Evolutionary conservation across 2,888 invertebrate species (phyloP), one percentile per base, ranked within the genome.

Genomic region (Campoplex nolae): DNA sequence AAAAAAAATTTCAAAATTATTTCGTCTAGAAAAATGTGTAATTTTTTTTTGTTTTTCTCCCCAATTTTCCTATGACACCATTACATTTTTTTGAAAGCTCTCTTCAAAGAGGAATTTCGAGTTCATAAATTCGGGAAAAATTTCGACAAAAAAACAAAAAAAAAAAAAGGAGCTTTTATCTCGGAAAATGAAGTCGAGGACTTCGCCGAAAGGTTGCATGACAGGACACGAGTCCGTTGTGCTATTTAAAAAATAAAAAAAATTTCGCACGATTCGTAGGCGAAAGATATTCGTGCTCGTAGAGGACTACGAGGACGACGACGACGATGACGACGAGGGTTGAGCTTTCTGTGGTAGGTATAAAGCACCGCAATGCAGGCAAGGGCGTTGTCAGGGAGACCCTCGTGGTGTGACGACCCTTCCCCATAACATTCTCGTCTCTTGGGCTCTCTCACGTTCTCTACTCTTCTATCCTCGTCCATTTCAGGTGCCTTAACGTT

Each of bases 331-430:
- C 23, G 23, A 23, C 67, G 77, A 56, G 32, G 42, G 54, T 38
- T 75, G 35, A 28, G n/a, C 28, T 78, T 38, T 54, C 68, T 87
- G 87, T 89, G 86, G 81, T 75, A 83, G 75, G 79, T 83, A 85
- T 81, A 88, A 86, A 85, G 92, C 90, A 91, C 93, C 91, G 93
- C 93, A 94, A 91, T 94, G 94, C 94, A 94, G 94, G 93, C 92
- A 92, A 93, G 93, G 93, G 92, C 93, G 94, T 94, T 94, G 94
- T 94, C 94, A 94, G 93, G 93, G 91, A 92, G 93, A 94, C 93
- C 93, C 92, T 92, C 90, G 80, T 79, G 56, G 74, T 79, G 78
- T 79, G 76, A 91, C 90, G 91, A 92, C 90, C 90, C 90, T 91
- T 90, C 88, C 80, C 88, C 90, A 88, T 91, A 84, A 84, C 89